Evolutionary conservation across 1,140 invertebrate species (phyloP), one percentile per base, ranked within the genome.

Genomic region (Streblospio benedicti): DNA sequence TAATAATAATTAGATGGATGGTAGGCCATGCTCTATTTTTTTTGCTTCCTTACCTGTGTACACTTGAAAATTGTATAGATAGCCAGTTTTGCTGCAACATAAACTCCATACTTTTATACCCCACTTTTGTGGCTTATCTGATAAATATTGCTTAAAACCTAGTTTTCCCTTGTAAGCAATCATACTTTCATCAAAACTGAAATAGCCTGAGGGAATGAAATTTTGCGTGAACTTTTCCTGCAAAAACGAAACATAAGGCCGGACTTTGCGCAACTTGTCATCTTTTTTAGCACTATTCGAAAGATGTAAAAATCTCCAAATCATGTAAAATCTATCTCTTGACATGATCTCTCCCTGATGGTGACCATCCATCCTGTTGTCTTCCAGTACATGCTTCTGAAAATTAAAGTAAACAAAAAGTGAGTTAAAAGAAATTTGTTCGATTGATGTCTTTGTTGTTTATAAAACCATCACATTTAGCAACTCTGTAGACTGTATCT

Each of bases 121-220:
- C 18, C 53, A 61, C 23, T 57, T 61, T 31, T 49, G 57, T 2
- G 54, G 62, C 28, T 63, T 60, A 2, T 33, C 43, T 18, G 62
- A 58, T 12, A 63, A 52, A 20, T 63, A 63, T 28, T 63, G 62
- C 3, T 41, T 31, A 35, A 60, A 63, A 16, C 47, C 38, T 3
- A 63, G 23, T 4, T 55, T 20, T 12, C 62, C 59, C 31, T 57
- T 57, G 32, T 53, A 64, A 4, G 31, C 52, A 18, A 57, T 61
- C 59, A 64, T 61, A 0, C 38, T 49, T 49, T 64, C 59, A 53
- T 64, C 62, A 18, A 61, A 52, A 31, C 28, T 61, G 38, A 18
- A 56, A 33, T 63, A 31, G 20, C 18, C 25, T 20, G 28, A 52
- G 6, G 50, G 50, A 9, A 31, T 52, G 16, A 30, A 52, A 30